Percentiles rank a stretch among this genome's conserved stretches.
These are phyloP conservation scores for Leucoraja ocellata DNA, from an alignment of 2,797 vertebrate genomes.

Conservation along the genomic window DNA sequence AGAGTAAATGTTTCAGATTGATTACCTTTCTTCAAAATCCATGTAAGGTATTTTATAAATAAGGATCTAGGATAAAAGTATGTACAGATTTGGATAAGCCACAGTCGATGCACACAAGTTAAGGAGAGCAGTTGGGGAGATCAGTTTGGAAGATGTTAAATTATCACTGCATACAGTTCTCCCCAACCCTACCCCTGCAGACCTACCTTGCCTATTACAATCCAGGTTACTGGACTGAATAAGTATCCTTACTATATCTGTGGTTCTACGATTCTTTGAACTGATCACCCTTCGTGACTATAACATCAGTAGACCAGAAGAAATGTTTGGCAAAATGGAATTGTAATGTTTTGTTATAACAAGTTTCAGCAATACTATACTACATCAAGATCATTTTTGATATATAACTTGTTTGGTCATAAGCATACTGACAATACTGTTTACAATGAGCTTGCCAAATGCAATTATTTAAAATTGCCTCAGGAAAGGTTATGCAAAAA, in stretches of 20 bases:
- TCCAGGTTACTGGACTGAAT: no score
- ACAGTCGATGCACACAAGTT: background rate
- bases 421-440: background rate
- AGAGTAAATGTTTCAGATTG: no score
- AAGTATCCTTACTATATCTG: background rate
- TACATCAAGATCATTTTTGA: background rate
- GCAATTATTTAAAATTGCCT: conserved; percentile 15
- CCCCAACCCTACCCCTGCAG: no score
- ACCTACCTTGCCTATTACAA: no score
- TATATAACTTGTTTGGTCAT: background rate
- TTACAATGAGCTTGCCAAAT: conserved; percentile 22
- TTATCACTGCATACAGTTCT: no score
- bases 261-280: background rate
- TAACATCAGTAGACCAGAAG: background rate
- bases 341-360: background rate
- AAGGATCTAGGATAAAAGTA: no score
- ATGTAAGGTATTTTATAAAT: no score
- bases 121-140: background rate
- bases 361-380: background rate
- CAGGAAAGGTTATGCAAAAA: background rate
- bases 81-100: no score
- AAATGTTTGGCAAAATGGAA: background rate
- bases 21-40: no score
- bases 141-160: no score
- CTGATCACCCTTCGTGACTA: background rate